Evolutionary conservation across 1,140 invertebrate genomes (phyloP).

Genomic region (Cryptotermes secundus): DNA sequence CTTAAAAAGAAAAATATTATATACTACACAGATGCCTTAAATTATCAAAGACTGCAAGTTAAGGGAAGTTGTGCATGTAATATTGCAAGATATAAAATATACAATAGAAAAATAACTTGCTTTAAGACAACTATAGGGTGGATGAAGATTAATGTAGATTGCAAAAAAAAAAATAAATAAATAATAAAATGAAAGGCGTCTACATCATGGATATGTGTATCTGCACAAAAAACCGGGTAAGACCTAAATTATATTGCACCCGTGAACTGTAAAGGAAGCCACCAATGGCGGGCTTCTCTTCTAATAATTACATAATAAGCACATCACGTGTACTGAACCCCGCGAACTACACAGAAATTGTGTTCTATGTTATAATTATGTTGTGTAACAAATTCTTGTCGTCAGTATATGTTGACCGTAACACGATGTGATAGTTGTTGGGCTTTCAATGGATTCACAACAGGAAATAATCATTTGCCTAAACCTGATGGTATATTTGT

Average conservation of each 20-base stretch:
- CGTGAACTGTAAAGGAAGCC: neutral
- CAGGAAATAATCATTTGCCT: neutral
- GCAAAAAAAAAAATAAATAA: too few relatives aligned
- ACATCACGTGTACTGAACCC: too few relatives aligned
- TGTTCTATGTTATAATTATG: too few relatives aligned
- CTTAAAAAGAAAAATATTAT: neutral
- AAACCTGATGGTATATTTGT: neutral
- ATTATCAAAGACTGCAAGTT: conserved; percentile 1
- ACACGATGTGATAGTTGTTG: neutral
- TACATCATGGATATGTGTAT: too few relatives aligned
- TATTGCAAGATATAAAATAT: neutral
- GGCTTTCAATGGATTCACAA: neutral
- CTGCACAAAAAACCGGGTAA: neutral
- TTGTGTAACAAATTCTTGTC: too few relatives aligned
- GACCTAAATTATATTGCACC: neutral
- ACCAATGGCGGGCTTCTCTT: too few relatives aligned
- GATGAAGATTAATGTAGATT: too few relatives aligned
- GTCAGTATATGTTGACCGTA: neutral
- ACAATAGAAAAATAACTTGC: too few relatives aligned
- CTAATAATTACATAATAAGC: too few relatives aligned
- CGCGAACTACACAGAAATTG: too few relatives aligned
- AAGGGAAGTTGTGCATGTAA: neutral
- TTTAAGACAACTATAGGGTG: too few relatives aligned
- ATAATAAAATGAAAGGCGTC: neutral
- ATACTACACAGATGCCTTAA: neutral